Evolutionary conservation across 2,888 invertebrate genomes (phyloP).

Genomic region (Papilio demoleus): DNA sequence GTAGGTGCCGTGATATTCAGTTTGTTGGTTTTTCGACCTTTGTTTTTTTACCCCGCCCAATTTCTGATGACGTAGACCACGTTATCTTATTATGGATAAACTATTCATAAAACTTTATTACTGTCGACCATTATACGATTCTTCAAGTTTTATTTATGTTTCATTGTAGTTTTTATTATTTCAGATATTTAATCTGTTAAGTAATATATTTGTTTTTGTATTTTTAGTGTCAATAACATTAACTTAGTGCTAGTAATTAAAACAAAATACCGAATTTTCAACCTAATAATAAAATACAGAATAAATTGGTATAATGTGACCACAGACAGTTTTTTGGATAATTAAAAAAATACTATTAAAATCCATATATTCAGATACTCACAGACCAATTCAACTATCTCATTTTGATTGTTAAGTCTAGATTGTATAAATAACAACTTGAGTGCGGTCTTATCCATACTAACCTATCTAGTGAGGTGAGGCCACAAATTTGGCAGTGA

Average conservation of each 20-base stretch:
- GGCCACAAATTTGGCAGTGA: conserved; percentile 67
- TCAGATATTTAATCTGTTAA: conserved; percentile 10
- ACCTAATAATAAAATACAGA: not conserved
- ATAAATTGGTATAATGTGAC: too few relatives aligned
- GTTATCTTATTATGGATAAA: conserved; percentile 56
- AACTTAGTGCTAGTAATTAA: not conserved
- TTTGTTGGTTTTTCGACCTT: conserved; percentile 74
- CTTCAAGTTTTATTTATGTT: conserved; percentile 19
- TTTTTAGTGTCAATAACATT: not conserved
- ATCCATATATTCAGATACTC: too few relatives aligned
- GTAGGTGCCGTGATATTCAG: conserved; percentile 72
- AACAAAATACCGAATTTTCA: not conserved
- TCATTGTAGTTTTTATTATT: not conserved
- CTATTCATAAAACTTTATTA: conserved; percentile 5
- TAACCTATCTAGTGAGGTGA: conserved; percentile 47
- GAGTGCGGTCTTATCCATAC: conserved; percentile 50
- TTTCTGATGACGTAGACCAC: conserved; percentile 57
- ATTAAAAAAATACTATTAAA: too few relatives aligned
- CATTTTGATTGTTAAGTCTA: too few relatives aligned
- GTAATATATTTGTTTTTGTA: conserved; percentile 6
- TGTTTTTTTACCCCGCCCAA: conserved; percentile 62
- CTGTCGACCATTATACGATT: not conserved
- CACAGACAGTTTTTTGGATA: too few relatives aligned
- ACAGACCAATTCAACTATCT: too few relatives aligned
- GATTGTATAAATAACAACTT: not conserved